phyloP scores from a whole-genome alignment of 2,888 invertebrate species.

The Mythimna vitellina region DNA sequence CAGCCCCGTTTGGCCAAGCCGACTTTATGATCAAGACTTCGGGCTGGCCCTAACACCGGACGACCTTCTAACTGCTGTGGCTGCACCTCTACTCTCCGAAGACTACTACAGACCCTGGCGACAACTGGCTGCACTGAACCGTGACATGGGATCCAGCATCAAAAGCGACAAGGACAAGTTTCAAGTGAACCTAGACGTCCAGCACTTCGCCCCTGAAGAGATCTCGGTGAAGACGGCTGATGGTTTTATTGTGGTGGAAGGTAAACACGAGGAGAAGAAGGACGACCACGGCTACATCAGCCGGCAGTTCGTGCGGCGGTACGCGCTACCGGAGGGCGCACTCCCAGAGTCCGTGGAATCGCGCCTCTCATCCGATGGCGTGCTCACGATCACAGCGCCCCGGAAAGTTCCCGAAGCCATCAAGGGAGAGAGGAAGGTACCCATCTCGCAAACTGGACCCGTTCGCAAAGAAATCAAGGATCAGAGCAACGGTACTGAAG shows the following conservation, averaged over 20 bases:
- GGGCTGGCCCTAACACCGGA: constrained; percentile 82
- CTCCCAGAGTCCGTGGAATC: constrained; percentile 92
- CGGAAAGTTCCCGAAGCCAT: constrained; percentile 69
- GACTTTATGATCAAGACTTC: constrained; percentile 82
- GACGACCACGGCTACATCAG: constrained; percentile 94
- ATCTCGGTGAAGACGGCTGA: constrained; percentile 93
- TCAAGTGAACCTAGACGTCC: constrained; percentile 93
- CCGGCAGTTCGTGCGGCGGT: constrained; percentile 93
- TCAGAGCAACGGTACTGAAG: constrained; percentile 44
- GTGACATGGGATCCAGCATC: constrained; percentile 87
- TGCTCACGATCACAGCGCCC: constrained; percentile 93
- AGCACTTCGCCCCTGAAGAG: constrained; percentile 94
- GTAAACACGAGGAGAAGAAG: constrained; percentile 94
- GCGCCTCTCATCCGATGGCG: constrained; percentile 93
- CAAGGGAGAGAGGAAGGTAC: constrained; percentile 73
- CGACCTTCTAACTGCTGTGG: constrained; percentile 75
- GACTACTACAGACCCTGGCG: constrained; percentile 81
- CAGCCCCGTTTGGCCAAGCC: constrained; percentile 67
- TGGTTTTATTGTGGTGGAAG: constrained; percentile 93
- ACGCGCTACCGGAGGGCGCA: constrained; percentile 93
- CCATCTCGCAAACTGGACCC: constrained; percentile 77
- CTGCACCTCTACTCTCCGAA: constrained; percentile 70
- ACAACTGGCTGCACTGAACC: constrained; percentile 80
- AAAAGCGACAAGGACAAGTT: constrained; percentile 91
- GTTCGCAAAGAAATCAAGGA: constrained; percentile 76